phyloP scores from a whole-genome alignment of 2,113 vertebrate species.

The Tetrax tetrax region DNA sequence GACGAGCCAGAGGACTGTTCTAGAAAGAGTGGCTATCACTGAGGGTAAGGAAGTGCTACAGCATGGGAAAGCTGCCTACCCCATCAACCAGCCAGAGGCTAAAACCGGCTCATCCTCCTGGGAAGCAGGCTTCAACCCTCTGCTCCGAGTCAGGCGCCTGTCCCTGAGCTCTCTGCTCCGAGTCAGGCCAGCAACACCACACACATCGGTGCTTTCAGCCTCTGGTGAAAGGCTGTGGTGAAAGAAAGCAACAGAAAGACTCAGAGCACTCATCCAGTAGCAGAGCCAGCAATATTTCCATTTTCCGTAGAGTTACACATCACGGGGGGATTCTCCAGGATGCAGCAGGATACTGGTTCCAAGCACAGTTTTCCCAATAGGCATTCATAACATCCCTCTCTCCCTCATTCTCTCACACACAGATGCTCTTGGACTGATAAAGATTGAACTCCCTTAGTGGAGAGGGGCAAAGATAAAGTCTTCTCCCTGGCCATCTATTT shows the following conservation, averaged over 20 bases:
- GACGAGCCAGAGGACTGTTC: neutral
- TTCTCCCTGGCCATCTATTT: constrained; percentile 17
- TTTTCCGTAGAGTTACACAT: neutral
- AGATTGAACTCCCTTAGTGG: neutral
- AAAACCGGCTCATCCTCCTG: neutral
- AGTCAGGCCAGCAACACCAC: neutral
- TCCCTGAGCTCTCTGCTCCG: neutral
- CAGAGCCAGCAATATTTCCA: neutral
- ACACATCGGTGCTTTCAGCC: neutral
- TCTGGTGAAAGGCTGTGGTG: neutral
- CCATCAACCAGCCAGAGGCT: neutral
- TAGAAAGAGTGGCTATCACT: neutral
- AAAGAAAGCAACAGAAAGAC: neutral
- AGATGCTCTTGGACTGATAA: constrained; percentile 43
- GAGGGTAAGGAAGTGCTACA: neutral
- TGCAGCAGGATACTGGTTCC: neutral
- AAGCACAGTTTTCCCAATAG: neutral
- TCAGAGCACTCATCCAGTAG: neutral
- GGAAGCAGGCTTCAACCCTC: neutral
- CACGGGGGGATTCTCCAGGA: neutral
- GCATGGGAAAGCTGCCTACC: neutral
- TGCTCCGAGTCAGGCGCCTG: neutral
- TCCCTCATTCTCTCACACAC: neutral
- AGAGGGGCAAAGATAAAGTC: constrained; percentile 4
- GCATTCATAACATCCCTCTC: neutral